Evolutionary conservation across 2,113 vertebrate genomes (phyloP), one percentile per base, ranked within the genome.

Genomic region (Chloroceryle aenea): DNA sequence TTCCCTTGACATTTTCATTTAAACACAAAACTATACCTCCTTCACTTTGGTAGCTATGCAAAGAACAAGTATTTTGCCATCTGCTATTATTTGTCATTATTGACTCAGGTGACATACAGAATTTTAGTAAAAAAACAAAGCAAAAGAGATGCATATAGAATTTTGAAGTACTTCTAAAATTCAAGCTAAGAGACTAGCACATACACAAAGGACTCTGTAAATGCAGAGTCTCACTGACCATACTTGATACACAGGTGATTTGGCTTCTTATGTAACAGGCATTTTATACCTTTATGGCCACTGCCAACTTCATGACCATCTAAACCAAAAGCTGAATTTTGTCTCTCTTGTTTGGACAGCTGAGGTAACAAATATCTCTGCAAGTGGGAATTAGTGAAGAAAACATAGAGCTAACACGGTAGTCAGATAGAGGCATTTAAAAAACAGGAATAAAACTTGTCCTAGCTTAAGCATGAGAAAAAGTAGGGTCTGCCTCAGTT

Each of bases 241-340:
- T 45, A 50, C 14, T 55, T 29, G 77, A 52, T 7, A 27, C 3
- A 25, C 2, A 50, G 10, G 4, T 62, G 34, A 67, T 15, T 30
- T 10, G 66, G 4, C 8, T 14, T 25, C 8, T 1, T 85, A 66
- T 78, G 29, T 59, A 74, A 47, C 3, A 67, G 7, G 2, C 8
- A 23, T 34, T 55, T 8, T 0, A 0, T 22, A 27, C 1, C 5
- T 34, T 4, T 14, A 30, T 20, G 19, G 6, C 3, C 18, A 43
- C 34, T 3, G 0, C 12, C 36, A 64, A 3, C 3, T 75, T 90
- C 29, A 85, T n/a, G 15, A n/a, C 7, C 14, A 16, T 16, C 6
- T 38, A 71, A 71, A 91, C 2, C 4, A 75, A 59, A 89, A 56
- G 1, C 7, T 76, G 21, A 77, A 69, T 1, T 29, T 71, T 62